A percentile compares a stretch with the other conserved stretches of the same genome.
These are phyloP conservation scores for Ceratina australensis DNA, from an alignment of 1,140 invertebrate species.

Conservation along the genomic window DNA sequence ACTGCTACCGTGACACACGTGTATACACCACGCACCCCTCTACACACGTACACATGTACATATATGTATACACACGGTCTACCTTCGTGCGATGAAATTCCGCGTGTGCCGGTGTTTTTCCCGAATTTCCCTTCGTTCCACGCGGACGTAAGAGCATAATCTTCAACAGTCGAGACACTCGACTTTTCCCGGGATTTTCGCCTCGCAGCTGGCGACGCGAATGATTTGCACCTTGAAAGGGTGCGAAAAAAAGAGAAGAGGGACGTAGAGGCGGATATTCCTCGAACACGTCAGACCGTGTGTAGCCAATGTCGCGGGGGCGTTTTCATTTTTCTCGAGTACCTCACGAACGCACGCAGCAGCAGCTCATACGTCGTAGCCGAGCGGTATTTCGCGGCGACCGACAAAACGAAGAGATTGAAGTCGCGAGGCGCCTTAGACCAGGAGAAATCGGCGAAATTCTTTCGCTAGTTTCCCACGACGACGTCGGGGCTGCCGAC, in stretches of 20 bases:
- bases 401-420: constrained; percentile 39
- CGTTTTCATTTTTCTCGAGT: constrained; percentile 55
- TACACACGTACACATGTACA: too few species aligned
- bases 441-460: constrained; percentile 31
- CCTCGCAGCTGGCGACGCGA: constrained; percentile 43
- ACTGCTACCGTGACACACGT: neutral
- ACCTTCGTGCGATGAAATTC: neutral
- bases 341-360: neutral
- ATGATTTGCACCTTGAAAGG: constrained; percentile 48
- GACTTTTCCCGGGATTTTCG: constrained; percentile 49
- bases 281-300: constrained; percentile 4
- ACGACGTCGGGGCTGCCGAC: neutral
- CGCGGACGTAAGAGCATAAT: constrained; percentile 46
- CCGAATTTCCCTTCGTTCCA: constrained; percentile 18
- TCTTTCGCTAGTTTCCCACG: constrained; percentile 1
- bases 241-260: constrained; percentile 15
- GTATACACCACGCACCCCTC: neutral
- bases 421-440: constrained; percentile 7
- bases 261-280: constrained; percentile 33
- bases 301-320: constrained; percentile 31
- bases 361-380: neutral
- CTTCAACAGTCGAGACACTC: constrained; percentile 48
- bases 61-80: neutral
- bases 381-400: constrained; percentile 11
- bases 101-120: constrained; percentile 1